These are phyloP conservation scores for Clivina fossor DNA, from an alignment of 2,888 invertebrate species.

Conservation along the genomic window DNA sequence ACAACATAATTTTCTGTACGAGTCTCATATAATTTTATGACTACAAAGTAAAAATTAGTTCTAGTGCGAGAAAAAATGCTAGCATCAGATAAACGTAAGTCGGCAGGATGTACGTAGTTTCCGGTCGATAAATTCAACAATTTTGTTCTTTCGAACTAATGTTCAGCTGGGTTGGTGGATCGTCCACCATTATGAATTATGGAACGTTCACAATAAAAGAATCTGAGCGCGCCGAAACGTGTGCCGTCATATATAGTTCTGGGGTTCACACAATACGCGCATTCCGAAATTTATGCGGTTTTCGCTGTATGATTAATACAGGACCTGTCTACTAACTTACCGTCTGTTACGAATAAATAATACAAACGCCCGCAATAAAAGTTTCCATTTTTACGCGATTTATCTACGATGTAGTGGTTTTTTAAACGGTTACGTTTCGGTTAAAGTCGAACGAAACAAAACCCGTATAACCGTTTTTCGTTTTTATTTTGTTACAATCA, in stretches of 20 bases:
- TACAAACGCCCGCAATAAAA: conserved; percentile 22
- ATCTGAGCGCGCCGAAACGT: conserved; percentile 6
- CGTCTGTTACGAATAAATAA: conserved; percentile 23
- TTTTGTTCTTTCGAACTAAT: conserved; percentile 23
- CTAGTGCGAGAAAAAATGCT: no score
- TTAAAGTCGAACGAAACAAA: no score
- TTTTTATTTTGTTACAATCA: no score
- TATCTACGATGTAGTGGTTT: conserved; percentile 20
- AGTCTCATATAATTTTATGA: no score
- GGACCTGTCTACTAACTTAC: conserved; percentile 21
- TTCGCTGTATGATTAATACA: conserved; percentile 19
- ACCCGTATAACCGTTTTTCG: no score
- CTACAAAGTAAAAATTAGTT: no score
- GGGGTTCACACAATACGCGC: no score
- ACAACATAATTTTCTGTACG: no score
- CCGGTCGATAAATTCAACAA: conserved; percentile 24
- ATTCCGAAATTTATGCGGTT: conserved; percentile 20
- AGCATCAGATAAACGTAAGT: no score
- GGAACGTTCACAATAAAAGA: conserved; percentile 18
- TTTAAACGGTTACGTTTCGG: no score
- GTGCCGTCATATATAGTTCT: no score
- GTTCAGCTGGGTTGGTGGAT: conserved; percentile 23
- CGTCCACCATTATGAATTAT: conserved; percentile 21
- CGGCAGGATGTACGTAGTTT: conserved; percentile 16
- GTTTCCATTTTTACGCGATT: conserved; percentile 21